These are phyloP conservation scores for Eurystomus glaucurus DNA, from an alignment of 2,797 vertebrate species.

Conservation along the genomic window DNA sequence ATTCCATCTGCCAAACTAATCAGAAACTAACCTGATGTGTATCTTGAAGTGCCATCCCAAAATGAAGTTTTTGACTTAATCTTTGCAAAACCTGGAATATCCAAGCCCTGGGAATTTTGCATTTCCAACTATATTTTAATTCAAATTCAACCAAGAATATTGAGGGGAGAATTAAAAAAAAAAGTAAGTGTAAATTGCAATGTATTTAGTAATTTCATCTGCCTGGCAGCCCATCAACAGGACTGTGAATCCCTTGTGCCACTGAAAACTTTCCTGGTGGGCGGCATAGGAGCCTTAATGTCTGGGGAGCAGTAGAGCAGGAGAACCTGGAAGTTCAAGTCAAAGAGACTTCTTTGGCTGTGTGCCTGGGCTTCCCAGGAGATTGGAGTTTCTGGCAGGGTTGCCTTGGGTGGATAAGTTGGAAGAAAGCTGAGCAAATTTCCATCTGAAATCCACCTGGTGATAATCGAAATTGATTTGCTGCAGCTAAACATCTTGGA, in stretches of 20 bases:
- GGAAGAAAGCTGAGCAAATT: neutral
- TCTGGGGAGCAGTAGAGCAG: neutral
- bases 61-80: neutral
- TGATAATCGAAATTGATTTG: neutral
- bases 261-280: neutral
- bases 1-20: neutral
- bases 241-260: neutral
- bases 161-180: neutral
- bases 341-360: neutral
- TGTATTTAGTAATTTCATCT: neutral
- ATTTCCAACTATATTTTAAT: neutral
- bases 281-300: neutral
- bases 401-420: neutral
- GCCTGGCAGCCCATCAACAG: neutral
- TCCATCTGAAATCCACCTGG: slow-evolving; percentile 37
- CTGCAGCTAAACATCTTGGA: neutral
- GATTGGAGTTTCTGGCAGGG: neutral
- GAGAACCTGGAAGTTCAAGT: neutral
- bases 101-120: neutral
- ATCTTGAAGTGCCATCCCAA: neutral
- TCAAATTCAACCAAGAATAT: neutral
- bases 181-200: neutral
- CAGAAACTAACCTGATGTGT: neutral
- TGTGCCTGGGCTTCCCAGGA: neutral
- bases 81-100: neutral